A percentile compares a stretch with the other conserved stretches of the same genome.
phyloP scores from a whole-genome alignment of 2,113 vertebrate species.

The Cranoglanis bouderius region DNA sequence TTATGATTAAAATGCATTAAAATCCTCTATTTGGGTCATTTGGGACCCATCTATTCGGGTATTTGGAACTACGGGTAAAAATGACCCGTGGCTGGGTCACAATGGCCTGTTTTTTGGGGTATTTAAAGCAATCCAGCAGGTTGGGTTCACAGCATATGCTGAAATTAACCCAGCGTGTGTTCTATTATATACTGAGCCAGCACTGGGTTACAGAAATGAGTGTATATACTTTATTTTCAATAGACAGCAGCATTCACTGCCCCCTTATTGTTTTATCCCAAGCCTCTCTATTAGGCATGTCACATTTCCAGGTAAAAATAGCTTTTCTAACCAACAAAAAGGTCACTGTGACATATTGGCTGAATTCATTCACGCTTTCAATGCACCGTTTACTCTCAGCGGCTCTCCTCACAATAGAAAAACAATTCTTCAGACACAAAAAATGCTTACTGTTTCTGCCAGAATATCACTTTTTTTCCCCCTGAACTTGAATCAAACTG shows the following conservation, averaged over 20 bases:
- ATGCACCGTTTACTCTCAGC: neutral
- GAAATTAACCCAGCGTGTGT: neutral
- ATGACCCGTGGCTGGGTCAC: neutral
- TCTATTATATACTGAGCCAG: neutral
- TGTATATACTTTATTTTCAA: neutral
- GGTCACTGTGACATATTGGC: conserved; percentile 8
- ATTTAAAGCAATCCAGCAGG: neutral
- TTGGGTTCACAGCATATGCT: neutral
- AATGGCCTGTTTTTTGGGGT: neutral
- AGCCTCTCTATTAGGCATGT: conserved; percentile 29
- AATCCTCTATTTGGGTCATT: too few species aligned
- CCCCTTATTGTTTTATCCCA: conserved; percentile 2
- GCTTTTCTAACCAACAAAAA: conserved; percentile 31
- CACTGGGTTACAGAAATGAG: neutral
- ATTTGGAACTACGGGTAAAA: neutral
- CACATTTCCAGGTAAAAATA: conserved; percentile 24
- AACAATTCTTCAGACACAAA: neutral
- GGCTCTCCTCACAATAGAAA: neutral
- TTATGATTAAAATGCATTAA: neutral
- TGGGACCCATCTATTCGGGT: too few species aligned
- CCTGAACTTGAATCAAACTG: neutral
- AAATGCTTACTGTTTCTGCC: neutral
- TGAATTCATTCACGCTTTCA: conserved; percentile 31
- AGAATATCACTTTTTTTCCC: neutral
- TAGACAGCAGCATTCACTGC: neutral